A percentile compares a stretch with the other conserved stretches of the same genome.
phyloP scores from a whole-genome alignment of 1,140 invertebrate species.

The Eumeta japonica region DNA sequence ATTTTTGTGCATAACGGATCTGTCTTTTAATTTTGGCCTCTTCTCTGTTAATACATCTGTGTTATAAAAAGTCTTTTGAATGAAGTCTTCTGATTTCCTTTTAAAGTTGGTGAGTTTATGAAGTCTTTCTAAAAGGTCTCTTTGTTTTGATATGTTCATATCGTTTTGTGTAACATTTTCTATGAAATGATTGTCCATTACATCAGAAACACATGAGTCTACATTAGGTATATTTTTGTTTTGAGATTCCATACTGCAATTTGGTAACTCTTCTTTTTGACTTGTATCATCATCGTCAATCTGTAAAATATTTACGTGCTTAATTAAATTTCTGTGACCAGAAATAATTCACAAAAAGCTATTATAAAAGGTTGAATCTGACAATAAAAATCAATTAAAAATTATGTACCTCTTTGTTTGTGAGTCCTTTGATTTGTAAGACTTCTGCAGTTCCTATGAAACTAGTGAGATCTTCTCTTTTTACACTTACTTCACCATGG shows the following conservation, averaged over 20 bases:
- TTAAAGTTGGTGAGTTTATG: slow-evolving; percentile 48
- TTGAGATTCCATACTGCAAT: slow-evolving; percentile 24
- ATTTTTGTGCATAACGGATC: no score
- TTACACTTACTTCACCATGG: slow-evolving; percentile 74
- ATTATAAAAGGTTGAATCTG: no score
- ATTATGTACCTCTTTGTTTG: slow-evolving; percentile 51
- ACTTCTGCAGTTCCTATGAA: slow-evolving; percentile 75
- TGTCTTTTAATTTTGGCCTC: slow-evolving; percentile 43
- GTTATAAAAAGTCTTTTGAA: slow-evolving; percentile 42
- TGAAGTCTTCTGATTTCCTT: slow-evolving; percentile 50
- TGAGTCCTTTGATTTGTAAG: slow-evolving; percentile 73
- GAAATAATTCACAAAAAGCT: no score
- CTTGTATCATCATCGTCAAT: slow-evolving; percentile 41
- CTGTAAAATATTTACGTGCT: slow-evolving; percentile 27
- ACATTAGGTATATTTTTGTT: slow-evolving; percentile 30
- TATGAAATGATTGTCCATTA: slow-evolving; percentile 21
- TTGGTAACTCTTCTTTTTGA: slow-evolving; percentile 35
- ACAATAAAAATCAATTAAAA: slow-evolving; percentile 5
- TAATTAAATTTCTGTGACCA: slow-evolving; percentile 9
- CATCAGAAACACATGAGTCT: slow-evolving; percentile 32
- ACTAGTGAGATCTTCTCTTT: slow-evolving; percentile 69
- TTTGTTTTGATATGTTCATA: slow-evolving; percentile 41
- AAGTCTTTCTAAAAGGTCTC: slow-evolving; percentile 45
- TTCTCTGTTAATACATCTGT: slow-evolving; percentile 38
- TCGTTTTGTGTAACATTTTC: slow-evolving; percentile 32